Evolutionary conservation across 2,113 vertebrate species (phyloP).

Genomic region (Spilogale gracilis): DNA sequence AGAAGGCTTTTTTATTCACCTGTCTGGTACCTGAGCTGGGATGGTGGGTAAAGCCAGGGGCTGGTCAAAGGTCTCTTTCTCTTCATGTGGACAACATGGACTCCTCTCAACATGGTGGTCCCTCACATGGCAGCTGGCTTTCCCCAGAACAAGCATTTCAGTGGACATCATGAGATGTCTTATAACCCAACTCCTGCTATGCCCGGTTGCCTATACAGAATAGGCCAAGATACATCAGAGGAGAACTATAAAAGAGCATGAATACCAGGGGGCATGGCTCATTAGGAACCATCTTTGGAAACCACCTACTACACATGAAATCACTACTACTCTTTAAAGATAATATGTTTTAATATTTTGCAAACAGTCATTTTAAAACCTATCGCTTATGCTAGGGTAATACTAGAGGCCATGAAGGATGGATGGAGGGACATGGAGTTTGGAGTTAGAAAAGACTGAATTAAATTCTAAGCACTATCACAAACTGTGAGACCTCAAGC

Average conservation of each 20-base stretch:
- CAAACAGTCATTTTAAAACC: slow-evolving; percentile 12
- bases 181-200: neutral
- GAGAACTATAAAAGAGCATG: neutral
- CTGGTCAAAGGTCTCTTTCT: neutral
- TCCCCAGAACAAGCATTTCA: neutral
- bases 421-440: neutral
- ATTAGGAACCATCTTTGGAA: neutral
- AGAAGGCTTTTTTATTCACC: neutral
- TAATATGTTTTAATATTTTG: slow-evolving; percentile 27
- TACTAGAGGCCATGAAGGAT: neutral
- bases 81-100: neutral
- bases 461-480: neutral
- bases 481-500: neutral
- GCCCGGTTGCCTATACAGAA: neutral
- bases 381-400: neutral
- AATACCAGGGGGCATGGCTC: neutral
- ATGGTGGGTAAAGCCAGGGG: neutral
- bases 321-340: slow-evolving; percentile 7
- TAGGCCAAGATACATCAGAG: neutral
- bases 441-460: slow-evolving; percentile 10
- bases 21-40: neutral
- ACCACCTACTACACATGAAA: neutral
- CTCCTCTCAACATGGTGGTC: slow-evolving; percentile 1
- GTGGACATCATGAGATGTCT: neutral
- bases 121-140: neutral